Percentiles rank a stretch among this genome's conserved stretches.
These are phyloP conservation scores for Myoxocephalus aenaeus DNA, from an alignment of 2,797 vertebrate species.

Conservation along the genomic window DNA sequence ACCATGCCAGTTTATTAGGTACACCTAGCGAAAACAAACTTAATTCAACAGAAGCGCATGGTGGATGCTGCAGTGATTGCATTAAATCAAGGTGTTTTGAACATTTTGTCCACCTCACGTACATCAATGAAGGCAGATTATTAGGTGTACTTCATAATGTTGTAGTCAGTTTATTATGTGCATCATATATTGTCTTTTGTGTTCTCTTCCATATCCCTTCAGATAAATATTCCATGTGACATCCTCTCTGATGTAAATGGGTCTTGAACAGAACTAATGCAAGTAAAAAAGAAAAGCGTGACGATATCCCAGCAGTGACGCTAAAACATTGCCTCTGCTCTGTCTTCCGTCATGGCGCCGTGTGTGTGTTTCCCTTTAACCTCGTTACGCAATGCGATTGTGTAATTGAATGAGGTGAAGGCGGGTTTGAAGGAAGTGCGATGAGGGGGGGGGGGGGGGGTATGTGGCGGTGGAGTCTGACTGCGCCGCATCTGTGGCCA, in stretches of 20 bases:
- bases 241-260: background rate
- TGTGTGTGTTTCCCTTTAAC: conserved; percentile 17
- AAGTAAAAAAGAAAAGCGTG: no score
- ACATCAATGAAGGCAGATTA: no score
- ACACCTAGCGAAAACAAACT: no score
- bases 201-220: background rate
- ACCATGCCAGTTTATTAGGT: no score
- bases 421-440: conserved; percentile 48
- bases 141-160: no score
- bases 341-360: background rate
- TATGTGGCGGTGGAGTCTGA: conserved; percentile 13
- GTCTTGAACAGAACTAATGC: background rate
- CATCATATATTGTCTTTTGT: no score
- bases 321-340: background rate
- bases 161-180: no score
- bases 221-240: background rate
- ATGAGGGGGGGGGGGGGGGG: no score
- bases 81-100: no score
- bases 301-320: background rate
- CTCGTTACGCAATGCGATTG: conserved; percentile 47
- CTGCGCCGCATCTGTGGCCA: conserved; percentile 41
- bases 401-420: conserved; percentile 57
- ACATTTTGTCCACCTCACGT: no score
- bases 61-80: no score
- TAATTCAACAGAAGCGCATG: no score